These are phyloP conservation scores for Tinea semifulvella DNA, from an alignment of 2,888 invertebrate species.

Conservation along the genomic window DNA sequence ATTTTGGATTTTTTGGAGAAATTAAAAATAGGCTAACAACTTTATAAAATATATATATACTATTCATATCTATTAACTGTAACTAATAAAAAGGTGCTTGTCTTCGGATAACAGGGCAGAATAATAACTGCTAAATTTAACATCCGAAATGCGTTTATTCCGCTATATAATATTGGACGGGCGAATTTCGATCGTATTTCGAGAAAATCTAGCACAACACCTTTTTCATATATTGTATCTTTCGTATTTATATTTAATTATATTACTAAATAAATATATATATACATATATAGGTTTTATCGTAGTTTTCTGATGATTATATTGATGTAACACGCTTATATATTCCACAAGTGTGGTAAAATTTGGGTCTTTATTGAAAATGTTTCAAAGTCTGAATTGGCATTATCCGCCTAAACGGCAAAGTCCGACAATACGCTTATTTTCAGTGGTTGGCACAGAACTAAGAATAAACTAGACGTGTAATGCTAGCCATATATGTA, in stretches of 20 bases:
- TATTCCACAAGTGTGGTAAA: background rate
- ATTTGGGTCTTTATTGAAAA: background rate
- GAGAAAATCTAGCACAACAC: too few relatives aligned
- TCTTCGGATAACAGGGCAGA: conserved; percentile 9
- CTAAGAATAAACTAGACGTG: background rate
- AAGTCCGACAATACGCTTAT: conserved; percentile 63
- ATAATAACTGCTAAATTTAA: too few relatives aligned
- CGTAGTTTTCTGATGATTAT: background rate
- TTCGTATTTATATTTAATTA: too few relatives aligned
- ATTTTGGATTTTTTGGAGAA: too few relatives aligned
- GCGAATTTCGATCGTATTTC: too few relatives aligned
- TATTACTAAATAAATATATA: too few relatives aligned
- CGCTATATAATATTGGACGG: too few relatives aligned
- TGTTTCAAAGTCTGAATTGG: conserved; percentile 48
- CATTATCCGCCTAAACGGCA: conserved; percentile 41
- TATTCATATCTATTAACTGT: background rate
- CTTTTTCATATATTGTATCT: too few relatives aligned
- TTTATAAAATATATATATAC: too few relatives aligned
- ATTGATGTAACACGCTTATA: background rate
- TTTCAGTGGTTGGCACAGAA: conserved; percentile 34
- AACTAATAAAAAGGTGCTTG: background rate
- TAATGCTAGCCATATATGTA: background rate
- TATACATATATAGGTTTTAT: too few relatives aligned
- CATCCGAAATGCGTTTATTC: too few relatives aligned
- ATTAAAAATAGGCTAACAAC: too few relatives aligned